Percentiles rank a stretch among this genome's conserved stretches.
Evolutionary conservation across 2,797 vertebrate genomes (phyloP).

Genomic region (Chaetodon trifasciatus): DNA sequence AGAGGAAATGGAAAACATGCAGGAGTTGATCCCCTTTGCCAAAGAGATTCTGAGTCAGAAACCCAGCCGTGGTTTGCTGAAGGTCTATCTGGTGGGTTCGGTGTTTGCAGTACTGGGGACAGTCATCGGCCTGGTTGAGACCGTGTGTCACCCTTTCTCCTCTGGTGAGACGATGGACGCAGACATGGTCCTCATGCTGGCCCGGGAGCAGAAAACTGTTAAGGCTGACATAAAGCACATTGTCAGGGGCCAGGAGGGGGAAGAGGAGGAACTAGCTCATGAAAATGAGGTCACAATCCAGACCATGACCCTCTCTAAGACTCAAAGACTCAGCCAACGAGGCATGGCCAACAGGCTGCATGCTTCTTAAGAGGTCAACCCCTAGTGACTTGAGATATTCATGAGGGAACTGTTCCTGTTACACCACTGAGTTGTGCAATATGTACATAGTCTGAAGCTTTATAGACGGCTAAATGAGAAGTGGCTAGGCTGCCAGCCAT

Average conservation of each 20-base stretch:
- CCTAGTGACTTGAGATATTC: slow-evolving; percentile 36
- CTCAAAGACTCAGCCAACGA: slow-evolving; percentile 56
- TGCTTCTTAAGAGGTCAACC: slow-evolving; percentile 79
- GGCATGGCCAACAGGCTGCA: slow-evolving; percentile 82
- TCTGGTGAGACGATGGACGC: slow-evolving; percentile 70
- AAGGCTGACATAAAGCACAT: slow-evolving; percentile 29
- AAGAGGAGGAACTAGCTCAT: slow-evolving; percentile 50
- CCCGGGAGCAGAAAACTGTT: slow-evolving; percentile 9
- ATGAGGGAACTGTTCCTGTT: slow-evolving; percentile 28
- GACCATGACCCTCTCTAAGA: slow-evolving; percentile 46
- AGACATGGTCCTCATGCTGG: slow-evolving; percentile 61
- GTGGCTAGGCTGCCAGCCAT: not conserved
- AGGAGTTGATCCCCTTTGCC: slow-evolving; percentile 89
- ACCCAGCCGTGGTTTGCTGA: slow-evolving; percentile 85
- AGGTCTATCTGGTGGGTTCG: slow-evolving; percentile 90
- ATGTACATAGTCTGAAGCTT: slow-evolving; percentile 24
- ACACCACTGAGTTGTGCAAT: slow-evolving; percentile 22
- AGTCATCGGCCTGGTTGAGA: slow-evolving; percentile 88
- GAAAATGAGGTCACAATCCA: not conserved
- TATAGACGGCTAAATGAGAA: not conserved
- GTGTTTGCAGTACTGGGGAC: slow-evolving; percentile 87
- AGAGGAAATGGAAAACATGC: slow-evolving; percentile 84
- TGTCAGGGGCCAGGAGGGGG: slow-evolving; percentile 13
- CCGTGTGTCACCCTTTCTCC: slow-evolving; percentile 86
- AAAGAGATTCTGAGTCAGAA: slow-evolving; percentile 88